Percentiles rank a stretch among this genome's conserved stretches.
Evolutionary conservation across 2,888 invertebrate species (phyloP).

Genomic region (Trachelus tabidus): DNA sequence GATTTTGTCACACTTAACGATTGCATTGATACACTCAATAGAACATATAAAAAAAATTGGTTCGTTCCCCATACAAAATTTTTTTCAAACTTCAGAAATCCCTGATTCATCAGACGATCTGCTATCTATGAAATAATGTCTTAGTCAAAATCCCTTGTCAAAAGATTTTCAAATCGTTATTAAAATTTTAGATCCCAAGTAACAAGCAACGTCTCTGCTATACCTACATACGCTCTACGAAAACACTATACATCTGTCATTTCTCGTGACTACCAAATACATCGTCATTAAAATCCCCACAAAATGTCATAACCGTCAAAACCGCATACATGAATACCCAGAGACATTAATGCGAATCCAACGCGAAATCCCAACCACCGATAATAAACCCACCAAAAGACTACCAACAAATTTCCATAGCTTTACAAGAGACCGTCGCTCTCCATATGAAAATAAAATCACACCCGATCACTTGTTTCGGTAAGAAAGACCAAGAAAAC

Average conservation of each 20-base stretch:
- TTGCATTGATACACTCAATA: background rate
- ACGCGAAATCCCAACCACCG: background rate
- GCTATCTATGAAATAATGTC: background rate
- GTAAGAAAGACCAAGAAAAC: background rate
- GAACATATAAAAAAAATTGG: background rate
- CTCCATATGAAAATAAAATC: background rate
- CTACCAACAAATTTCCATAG: background rate
- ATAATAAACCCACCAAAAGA: background rate
- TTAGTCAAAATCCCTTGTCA: background rate
- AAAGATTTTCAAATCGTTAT: background rate
- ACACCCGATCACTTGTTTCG: background rate
- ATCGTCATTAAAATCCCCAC: background rate
- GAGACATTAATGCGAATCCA: background rate
- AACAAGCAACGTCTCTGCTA: background rate
- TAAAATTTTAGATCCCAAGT: background rate
- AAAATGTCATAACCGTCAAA: background rate
- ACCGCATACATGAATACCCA: background rate
- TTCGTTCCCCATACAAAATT: background rate
- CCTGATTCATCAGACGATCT: background rate
- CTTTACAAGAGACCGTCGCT: background rate
- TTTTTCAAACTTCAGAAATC: background rate
- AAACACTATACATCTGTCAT: background rate
- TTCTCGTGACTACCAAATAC: background rate
- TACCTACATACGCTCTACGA: background rate
- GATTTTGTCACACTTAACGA: background rate